phyloP scores from a whole-genome alignment of 2,113 vertebrate species.

The Aythya baeri region DNA sequence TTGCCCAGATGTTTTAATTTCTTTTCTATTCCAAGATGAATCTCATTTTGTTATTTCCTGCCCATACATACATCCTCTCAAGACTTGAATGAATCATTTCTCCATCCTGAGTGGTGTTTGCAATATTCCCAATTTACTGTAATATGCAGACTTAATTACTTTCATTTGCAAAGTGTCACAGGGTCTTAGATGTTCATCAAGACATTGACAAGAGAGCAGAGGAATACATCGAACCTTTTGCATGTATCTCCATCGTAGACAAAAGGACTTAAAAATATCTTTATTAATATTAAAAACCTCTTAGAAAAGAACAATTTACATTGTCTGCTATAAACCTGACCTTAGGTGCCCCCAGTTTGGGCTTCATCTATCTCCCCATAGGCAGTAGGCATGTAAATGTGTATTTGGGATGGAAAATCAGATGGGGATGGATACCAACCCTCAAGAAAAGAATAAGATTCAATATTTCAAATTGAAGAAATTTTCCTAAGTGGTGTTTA shows the following conservation, averaged over 20 bases:
- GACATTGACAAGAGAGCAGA: background rate
- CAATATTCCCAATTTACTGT: background rate
- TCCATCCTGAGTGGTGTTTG: constrained; percentile 1
- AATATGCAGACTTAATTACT: constrained; percentile 11
- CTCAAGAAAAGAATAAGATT: background rate
- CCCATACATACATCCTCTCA: constrained; percentile 1
- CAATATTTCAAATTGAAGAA: background rate
- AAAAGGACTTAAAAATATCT: background rate
- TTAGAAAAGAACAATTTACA: background rate
- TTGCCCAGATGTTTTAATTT: constrained; percentile 52
- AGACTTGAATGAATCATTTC: constrained; percentile 29
- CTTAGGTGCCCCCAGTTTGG: background rate
- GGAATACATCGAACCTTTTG: background rate
- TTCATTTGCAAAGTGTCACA: constrained; percentile 15
- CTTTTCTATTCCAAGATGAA: constrained; percentile 8
- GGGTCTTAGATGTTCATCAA: background rate
- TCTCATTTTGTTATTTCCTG: constrained; percentile 60
- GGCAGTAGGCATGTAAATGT: background rate
- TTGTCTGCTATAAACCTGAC: background rate
- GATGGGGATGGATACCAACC: background rate
- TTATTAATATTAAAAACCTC: background rate
- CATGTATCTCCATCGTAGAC: background rate
- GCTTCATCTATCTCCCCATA: background rate
- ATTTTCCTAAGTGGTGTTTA: background rate
- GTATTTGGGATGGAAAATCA: background rate